phyloP scores from a whole-genome alignment of 1,140 invertebrate species.

The Drosophila funebris region DNA sequence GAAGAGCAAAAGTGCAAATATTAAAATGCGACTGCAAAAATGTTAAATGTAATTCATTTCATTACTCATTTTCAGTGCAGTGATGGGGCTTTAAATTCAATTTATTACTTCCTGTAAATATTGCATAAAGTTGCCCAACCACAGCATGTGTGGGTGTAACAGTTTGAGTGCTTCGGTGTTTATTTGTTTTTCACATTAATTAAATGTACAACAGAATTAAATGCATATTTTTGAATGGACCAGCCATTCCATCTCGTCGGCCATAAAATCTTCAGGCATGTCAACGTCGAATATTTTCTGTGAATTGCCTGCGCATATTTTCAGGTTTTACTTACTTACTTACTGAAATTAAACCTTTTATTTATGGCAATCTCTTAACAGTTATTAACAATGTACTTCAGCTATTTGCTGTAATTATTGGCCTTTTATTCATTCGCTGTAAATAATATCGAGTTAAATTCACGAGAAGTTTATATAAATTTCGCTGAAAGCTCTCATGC shows the following conservation, averaged over 20 bases:
- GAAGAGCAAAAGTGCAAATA: constrained; percentile 31
- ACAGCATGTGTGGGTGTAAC: background rate
- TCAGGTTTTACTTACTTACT: constrained; percentile 46
- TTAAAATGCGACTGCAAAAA: constrained; percentile 36
- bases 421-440: background rate
- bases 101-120: constrained; percentile 63
- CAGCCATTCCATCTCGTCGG: constrained; percentile 15
- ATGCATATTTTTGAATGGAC: constrained; percentile 66
- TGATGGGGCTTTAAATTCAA: constrained; percentile 56
- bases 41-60: constrained; percentile 50
- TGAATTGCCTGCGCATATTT: background rate
- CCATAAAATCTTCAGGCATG: constrained; percentile 19
- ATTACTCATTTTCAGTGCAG: constrained; percentile 45
- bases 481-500: constrained; percentile 49
- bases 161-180: too few species aligned
- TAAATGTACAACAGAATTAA: constrained; percentile 71
- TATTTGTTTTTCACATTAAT: constrained; percentile 74
- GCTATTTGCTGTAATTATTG: constrained; percentile 43
- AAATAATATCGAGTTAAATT: constrained; percentile 15
- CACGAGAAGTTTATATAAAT: background rate
- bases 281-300: constrained; percentile 5
- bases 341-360: constrained; percentile 48
- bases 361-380: constrained; percentile 59
- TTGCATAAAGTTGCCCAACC: constrained; percentile 5
- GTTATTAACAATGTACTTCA: constrained; percentile 49